A percentile compares a stretch with the other conserved stretches of the same genome.
These are phyloP conservation scores for Amiota minor DNA, from an alignment of 2,888 invertebrate species.

Conservation along the genomic window DNA sequence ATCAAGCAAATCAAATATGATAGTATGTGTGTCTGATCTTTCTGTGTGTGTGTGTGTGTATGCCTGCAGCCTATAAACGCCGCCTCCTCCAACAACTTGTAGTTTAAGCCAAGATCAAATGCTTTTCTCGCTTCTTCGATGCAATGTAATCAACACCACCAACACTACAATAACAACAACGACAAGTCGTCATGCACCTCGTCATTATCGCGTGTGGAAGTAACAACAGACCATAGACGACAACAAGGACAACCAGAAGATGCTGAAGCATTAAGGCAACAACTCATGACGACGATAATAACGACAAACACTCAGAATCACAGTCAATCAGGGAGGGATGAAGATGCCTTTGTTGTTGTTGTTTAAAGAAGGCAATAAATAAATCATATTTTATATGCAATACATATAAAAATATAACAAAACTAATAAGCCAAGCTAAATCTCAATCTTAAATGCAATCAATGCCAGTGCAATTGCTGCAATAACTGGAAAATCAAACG, in stretches of 20 bases:
- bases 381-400: too few species aligned
- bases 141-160: too few species aligned
- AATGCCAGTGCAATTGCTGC: neutral
- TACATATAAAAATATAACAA: neutral
- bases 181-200: too few species aligned
- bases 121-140: constrained; percentile 1
- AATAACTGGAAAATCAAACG: neutral
- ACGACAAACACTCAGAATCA: too few species aligned
- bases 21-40: constrained; percentile 7
- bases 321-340: too few species aligned
- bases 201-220: too few species aligned
- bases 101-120: constrained; percentile 8
- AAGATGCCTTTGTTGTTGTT: too few species aligned
- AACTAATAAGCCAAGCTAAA: neutral
- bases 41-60: constrained; percentile 18
- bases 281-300: too few species aligned
- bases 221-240: too few species aligned
- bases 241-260: too few species aligned
- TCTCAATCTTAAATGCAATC: neutral
- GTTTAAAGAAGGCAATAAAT: neutral
- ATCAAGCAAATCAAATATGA: constrained; percentile 7
- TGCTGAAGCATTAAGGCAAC: too few species aligned
- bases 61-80: constrained; percentile 7
- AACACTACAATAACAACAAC: too few species aligned
- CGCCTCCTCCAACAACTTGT: neutral